Conservation (phyloP, 2,113 vertebrate species). For the Piprites chloris region DNA sequence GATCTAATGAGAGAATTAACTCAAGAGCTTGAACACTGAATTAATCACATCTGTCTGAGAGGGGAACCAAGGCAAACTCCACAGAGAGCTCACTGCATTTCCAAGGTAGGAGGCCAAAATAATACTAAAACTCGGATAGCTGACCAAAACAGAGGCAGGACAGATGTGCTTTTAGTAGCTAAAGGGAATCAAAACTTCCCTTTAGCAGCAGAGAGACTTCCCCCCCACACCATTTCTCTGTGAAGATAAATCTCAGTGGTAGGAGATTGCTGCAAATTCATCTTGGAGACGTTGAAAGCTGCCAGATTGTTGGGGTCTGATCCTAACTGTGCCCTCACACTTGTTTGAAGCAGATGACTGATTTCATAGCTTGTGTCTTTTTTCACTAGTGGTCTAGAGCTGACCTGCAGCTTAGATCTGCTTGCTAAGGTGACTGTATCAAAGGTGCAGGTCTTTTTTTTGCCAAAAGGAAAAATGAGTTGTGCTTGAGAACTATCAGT, state of each 20-base stretch:
- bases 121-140: neutral
- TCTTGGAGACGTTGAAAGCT: neutral
- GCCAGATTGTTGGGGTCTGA: neutral
- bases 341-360: neutral
- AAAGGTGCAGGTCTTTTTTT: neutral
- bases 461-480: neutral
- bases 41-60: conserved; percentile 63
- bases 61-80: conserved; percentile 47
- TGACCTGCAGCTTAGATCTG: neutral
- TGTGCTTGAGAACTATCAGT: neutral
- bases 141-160: conserved; percentile 15
- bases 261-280: neutral
- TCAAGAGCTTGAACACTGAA: conserved; percentile 52
- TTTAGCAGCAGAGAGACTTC: neutral
- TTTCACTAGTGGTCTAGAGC: neutral
- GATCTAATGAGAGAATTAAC: conserved; percentile 65
- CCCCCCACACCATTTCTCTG: neutral
- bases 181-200: neutral
- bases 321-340: neutral
- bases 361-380: neutral
- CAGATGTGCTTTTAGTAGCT: neutral
- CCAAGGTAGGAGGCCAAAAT: conserved; percentile 25
- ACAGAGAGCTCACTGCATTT: conserved; percentile 42
- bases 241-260: neutral
- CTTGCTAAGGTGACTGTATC: neutral